Base-by-base conservation (phyloP, 1,140 invertebrate genomes). In the Caenorhabditis inopinata region DNA sequence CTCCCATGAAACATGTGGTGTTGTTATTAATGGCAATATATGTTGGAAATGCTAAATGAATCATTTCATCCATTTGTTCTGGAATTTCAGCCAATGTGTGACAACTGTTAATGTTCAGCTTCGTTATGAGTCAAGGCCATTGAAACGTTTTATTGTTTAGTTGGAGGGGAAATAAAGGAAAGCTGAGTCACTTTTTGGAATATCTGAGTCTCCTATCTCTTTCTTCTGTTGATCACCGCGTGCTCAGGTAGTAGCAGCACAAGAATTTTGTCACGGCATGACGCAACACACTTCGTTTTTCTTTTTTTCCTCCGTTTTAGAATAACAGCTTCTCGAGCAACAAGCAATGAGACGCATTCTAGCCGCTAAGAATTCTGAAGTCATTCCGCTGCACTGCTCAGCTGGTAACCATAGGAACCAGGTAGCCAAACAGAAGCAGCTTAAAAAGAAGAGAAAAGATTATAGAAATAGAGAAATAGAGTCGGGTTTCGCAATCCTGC, bases 161-260 rank as follows among this genome's bases (percentile, higher is more conserved):
- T n/a, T 9, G 18, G 21, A n/a, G 27, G 32, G 38, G 38, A 42
- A 68, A 11, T 14, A 42, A 68, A 68, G 32, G 38, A 68, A 58
- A 80, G 58, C 62, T 74, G 68, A 21, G 25, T 74, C 29, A 80
- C 62, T 18, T 76, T 73, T 47, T 75, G 27, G 51, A 53, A 49
- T 32, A 76, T 32, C 75, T 49, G 46, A 12, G 46, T 76, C 75
- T 35, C 47, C 38, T 47, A 23, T 76, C 47, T n/a, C 29, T 45
- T 23, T 47, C 18, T 73, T 32, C 12, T n/a, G 12, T 2, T 27
- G 47, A 25, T 76, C 74, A 32, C n/a, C 58, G 32, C 58, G 32
- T 68, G 58, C 58, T 68, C 58, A 68, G 58, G 58, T 68, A 32
- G 58, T 32, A 42, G n/a, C n/a, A n/a, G n/a, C n/a, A n/a, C n/a